phyloP scores from a whole-genome alignment of 2,888 invertebrate species.

The Labia minor region DNA sequence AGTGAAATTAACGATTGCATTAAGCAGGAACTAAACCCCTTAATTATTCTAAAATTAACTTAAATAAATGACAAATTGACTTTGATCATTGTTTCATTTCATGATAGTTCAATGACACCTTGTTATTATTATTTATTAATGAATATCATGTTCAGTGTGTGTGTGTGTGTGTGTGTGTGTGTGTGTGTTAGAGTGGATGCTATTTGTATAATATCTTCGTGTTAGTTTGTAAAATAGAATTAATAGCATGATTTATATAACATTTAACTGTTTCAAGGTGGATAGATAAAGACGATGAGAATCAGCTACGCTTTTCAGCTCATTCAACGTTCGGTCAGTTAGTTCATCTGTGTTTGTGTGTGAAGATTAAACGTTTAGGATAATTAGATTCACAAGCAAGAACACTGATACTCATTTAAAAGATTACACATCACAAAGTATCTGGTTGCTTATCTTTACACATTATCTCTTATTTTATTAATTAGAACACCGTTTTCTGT shows the following conservation, averaged over 20 bases:
- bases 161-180: no score
- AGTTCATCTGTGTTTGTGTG: neutral
- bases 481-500: constrained; percentile 1
- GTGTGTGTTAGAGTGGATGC: neutral
- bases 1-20: no score
- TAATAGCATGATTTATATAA: constrained; percentile 7
- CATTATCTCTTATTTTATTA: constrained; percentile 4
- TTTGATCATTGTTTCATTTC: no score
- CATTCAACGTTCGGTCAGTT: neutral
- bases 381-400: constrained; percentile 7
- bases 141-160: no score
- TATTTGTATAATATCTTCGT: neutral
- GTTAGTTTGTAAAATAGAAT: neutral
- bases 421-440: constrained; percentile 13
- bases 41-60: no score
- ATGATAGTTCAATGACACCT: no score
- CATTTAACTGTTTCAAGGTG: neutral
- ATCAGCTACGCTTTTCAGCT: constrained; percentile 13
- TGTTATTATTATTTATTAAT: no score
- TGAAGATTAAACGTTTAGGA: constrained; percentile 13
- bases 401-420: constrained; percentile 13
- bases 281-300: neutral
- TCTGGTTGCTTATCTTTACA: neutral
- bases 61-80: no score
- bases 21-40: no score